phyloP scores from a whole-genome alignment of 2,888 invertebrate species.

The Hirtodrosophila cameraria region DNA sequence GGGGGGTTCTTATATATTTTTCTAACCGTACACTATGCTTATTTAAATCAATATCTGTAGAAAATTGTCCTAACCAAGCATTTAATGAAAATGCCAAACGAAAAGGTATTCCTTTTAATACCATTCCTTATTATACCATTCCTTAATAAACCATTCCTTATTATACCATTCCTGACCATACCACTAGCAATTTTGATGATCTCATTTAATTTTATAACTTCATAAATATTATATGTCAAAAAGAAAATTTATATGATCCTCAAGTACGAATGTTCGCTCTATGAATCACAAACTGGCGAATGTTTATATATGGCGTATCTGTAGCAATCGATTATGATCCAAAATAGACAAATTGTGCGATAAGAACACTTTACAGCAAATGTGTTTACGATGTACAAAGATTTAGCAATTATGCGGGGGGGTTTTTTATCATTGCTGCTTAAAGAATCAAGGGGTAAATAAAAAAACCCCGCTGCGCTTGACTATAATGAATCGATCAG shows the following conservation, averaged over 20 bases:
- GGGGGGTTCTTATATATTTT: conserved; percentile 25
- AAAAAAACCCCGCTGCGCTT: conserved; percentile 3
- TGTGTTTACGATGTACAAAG: background rate
- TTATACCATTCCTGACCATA: background rate
- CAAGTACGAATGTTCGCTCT: background rate
- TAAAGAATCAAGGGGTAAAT: background rate
- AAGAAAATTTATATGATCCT: background rate
- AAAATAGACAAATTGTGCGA: conserved; percentile 3
- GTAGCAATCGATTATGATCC: background rate
- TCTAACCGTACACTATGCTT: conserved; percentile 26
- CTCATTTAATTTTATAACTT: background rate
- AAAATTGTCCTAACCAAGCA: conserved; percentile 55
- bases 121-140: background rate
- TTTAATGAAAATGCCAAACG: conserved; percentile 71
- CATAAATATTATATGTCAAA: no score
- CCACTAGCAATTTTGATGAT: no score
- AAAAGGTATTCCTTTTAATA: conserved; percentile 25
- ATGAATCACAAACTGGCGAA: conserved; percentile 19
- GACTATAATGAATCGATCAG: background rate
- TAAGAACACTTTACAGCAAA: conserved; percentile 19
- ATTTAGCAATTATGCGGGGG: background rate
- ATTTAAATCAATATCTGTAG: conserved; percentile 51
- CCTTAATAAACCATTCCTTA: no score
- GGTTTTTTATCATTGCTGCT: background rate
- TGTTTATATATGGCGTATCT: conserved; percentile 14